These are phyloP conservation scores for Micoletzkya japonica DNA, from an alignment of 2,888 invertebrate species.

Conservation along the genomic window DNA sequence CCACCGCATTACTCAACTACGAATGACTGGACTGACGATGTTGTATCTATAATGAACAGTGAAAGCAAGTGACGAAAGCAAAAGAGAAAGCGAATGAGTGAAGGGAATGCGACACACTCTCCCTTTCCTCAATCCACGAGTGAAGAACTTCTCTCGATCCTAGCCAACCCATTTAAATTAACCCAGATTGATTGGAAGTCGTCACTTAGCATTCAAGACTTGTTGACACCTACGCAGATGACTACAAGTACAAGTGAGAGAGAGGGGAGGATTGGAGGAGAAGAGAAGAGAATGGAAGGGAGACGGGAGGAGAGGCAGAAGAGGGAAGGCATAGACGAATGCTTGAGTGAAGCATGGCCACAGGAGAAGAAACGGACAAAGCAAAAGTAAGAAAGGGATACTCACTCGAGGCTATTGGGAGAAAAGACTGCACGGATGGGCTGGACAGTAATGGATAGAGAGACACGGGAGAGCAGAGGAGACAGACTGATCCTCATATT, in stretches of 20 bases:
- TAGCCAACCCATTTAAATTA: conserved; percentile 29
- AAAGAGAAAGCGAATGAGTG: neutral
- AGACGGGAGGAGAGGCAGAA: neutral
- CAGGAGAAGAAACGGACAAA: neutral
- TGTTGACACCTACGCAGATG: neutral
- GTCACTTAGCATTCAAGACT: neutral
- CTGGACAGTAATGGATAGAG: neutral
- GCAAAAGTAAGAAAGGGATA: neutral
- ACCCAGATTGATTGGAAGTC: conserved; percentile 27
- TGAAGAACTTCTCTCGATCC: conserved; percentile 2
- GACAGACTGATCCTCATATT: too few species aligned
- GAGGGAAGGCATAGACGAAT: neutral
- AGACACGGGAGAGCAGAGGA: neutral
- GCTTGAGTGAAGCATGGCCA: conserved; percentile 4
- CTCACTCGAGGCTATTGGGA: too few species aligned
- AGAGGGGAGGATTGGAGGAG: neutral
- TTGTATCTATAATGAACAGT: too few species aligned
- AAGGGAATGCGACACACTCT: neutral
- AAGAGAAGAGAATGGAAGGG: neutral
- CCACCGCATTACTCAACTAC: conserved; percentile 1
- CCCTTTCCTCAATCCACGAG: conserved; percentile 12
- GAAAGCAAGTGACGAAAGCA: neutral
- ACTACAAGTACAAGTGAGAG: neutral
- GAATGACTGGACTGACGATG: too few species aligned
- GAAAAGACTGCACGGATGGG: conserved; percentile 2